Base-by-base conservation (phyloP, 2,888 invertebrate genomes). In the Axea sp. region DNA sequence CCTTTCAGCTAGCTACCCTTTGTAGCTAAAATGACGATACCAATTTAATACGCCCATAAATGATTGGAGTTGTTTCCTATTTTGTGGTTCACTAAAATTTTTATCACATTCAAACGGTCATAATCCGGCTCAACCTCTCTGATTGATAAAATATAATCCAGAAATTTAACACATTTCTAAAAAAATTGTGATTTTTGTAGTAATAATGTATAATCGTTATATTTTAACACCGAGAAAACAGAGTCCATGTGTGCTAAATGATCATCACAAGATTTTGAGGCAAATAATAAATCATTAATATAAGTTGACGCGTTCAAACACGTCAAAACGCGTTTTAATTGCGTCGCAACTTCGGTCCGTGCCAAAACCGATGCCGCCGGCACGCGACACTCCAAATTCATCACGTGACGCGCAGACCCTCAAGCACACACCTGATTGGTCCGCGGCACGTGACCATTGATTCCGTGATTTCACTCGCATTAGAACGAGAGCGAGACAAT, bases 1-100 rank as follows among this genome's bases (percentile, higher is more conserved):
- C 1, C 22, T 41, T 12, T 55, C 45, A 0, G 59, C 22, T n/a
- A n/a, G n/a, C n/a, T n/a, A n/a, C 31, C 76, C 69, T 5, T 39
- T 17, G 0, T 43, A 7, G 9, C 55, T 12, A 12, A 30, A 30
- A 3, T 37, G 37, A 3, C 37, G 2, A 9, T 37, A 37, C 37
- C 37, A 37, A 17, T 37, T 37, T 4, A 17, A 17, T 3, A 37
- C 17, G 3, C 37, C 37, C 1, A 37, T 1, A 37, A 37, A 37
- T 37, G 37, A 17, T 37, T 37, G 37, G 1, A 37, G 5, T 37
- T 37, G 7, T 37, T 37, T 37, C 11, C 33, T 33, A 49, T 37
- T 37, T 8, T 17, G 5, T 7, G 37, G 37, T 37, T 17, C 8
- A 2, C 2, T 8, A 17, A 53, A 53, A 8, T 37, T 35, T n/a